phyloP scores from a whole-genome alignment of 2,888 invertebrate genomes.

The Tenthredo distinguenda region DNA sequence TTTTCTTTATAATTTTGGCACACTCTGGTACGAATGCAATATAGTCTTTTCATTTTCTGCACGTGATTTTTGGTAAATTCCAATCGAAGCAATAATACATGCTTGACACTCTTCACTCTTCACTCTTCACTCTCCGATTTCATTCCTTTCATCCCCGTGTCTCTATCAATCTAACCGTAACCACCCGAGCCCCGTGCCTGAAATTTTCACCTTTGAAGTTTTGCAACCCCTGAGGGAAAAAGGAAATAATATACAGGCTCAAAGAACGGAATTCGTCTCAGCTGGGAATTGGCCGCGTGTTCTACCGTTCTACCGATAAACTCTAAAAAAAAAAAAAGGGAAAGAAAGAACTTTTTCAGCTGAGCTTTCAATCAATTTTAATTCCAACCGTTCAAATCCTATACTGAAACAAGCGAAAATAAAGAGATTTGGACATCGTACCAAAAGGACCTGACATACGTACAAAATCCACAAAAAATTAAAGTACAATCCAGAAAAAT shows the following conservation, averaged over 20 bases:
- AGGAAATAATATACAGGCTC: slow-evolving; percentile 37
- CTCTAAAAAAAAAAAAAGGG: not conserved
- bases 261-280: slow-evolving; percentile 40
- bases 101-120: slow-evolving; percentile 15
- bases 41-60: not conserved
- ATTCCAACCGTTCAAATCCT: not conserved
- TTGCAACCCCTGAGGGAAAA: slow-evolving; percentile 18
- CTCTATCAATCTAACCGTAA: slow-evolving; percentile 27
- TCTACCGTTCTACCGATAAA: not conserved
- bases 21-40: not conserved
- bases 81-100: slow-evolving; percentile 29
- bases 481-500: not conserved
- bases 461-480: not conserved
- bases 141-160: slow-evolving; percentile 30
- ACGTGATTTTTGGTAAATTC: not conserved
- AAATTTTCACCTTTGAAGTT: slow-evolving; percentile 52
- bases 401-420: not conserved
- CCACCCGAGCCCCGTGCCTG: slow-evolving; percentile 21
- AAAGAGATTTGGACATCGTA: not conserved
- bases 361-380: slow-evolving; percentile 9
- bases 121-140: not conserved
- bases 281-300: slow-evolving; percentile 25
- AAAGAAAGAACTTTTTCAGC: not conserved
- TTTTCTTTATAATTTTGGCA: not conserved
- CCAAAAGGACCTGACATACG: not conserved